phyloP scores from a whole-genome alignment of 1,140 invertebrate genomes.

The Holcopasites calliopsidis region DNA sequence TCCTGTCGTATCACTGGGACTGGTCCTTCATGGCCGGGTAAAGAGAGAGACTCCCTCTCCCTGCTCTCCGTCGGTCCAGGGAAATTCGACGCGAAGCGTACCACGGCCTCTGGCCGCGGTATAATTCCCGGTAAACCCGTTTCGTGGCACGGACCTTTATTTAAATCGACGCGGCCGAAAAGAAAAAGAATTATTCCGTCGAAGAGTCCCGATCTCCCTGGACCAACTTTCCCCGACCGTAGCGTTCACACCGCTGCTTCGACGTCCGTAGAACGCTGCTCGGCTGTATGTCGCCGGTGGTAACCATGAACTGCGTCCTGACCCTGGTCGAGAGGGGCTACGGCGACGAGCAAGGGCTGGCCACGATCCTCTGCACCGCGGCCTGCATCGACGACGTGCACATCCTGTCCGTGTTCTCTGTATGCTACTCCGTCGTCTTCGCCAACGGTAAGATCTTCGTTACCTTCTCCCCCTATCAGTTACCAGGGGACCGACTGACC shows the following conservation, averaged over 20 bases:
- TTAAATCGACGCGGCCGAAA: too few relatives aligned
- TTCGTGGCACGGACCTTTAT: too few relatives aligned
- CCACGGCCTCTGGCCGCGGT: too few relatives aligned
- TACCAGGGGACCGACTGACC: slow-evolving; percentile 4
- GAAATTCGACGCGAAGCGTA: too few relatives aligned
- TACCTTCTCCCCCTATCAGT: too few relatives aligned
- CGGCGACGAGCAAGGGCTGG: slow-evolving; percentile 74
- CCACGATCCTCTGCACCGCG: slow-evolving; percentile 70
- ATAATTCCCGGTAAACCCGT: too few relatives aligned
- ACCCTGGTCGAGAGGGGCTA: slow-evolving; percentile 72
- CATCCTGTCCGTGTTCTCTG: slow-evolving; percentile 69
- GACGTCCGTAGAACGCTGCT: slow-evolving; percentile 64
- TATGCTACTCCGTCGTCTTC: slow-evolving; percentile 70
- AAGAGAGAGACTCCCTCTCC: too few relatives aligned
- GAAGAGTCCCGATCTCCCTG: too few relatives aligned
- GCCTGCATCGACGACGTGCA: slow-evolving; percentile 73
- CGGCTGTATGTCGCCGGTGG: slow-evolving; percentile 74
- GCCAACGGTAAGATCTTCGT: slow-evolving; percentile 67
- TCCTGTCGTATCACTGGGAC: slow-evolving; percentile 70
- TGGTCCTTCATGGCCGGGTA: slow-evolving; percentile 75
- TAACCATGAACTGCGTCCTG: slow-evolving; percentile 72
- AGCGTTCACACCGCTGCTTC: background rate
- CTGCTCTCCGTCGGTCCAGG: too few relatives aligned
- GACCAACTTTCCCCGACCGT: too few relatives aligned
- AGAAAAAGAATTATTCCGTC: too few relatives aligned